Evolutionary conservation across 2,797 vertebrate genomes (phyloP).

Genomic region (Chloroceryle inda): DNA sequence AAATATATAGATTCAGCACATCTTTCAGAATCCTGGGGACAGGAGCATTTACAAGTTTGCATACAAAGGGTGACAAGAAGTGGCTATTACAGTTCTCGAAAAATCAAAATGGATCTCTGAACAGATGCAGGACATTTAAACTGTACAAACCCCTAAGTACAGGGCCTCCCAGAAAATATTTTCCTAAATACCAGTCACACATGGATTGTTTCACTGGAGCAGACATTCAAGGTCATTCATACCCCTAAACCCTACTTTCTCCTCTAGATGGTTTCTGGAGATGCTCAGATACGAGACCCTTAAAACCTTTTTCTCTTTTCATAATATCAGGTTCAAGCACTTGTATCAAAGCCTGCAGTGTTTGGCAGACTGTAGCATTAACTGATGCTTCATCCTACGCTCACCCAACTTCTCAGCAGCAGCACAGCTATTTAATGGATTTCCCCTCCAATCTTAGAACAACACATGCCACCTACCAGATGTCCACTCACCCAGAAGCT

Average conservation of each 20-base stretch:
- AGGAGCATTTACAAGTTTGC: not conserved
- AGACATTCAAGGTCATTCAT: constrained; percentile 49
- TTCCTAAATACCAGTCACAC: not conserved
- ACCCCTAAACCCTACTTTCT: not conserved
- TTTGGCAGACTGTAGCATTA: not conserved
- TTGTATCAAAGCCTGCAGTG: not conserved
- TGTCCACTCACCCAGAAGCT: constrained; percentile 24
- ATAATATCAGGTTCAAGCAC: not conserved
- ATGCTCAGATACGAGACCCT: not conserved
- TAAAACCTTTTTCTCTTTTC: not conserved
- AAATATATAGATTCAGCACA: not conserved
- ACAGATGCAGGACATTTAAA: not conserved
- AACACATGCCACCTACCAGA: not conserved
- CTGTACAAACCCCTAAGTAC: not conserved
- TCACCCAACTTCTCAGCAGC: not conserved
- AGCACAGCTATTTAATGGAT: not conserved
- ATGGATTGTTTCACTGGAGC: not conserved
- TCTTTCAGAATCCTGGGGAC: not conserved
- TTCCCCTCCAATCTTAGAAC: not conserved
- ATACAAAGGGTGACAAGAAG: not conserved
- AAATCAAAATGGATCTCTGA: not conserved
- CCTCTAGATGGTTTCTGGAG: not conserved
- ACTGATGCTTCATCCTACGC: not conserved
- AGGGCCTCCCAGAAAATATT: not conserved
- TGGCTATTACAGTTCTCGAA: not conserved